A percentile compares a stretch with the other conserved stretches of the same genome.
Evolutionary conservation across 2,888 invertebrate genomes (phyloP).

Genomic region (Phalera bucephala): DNA sequence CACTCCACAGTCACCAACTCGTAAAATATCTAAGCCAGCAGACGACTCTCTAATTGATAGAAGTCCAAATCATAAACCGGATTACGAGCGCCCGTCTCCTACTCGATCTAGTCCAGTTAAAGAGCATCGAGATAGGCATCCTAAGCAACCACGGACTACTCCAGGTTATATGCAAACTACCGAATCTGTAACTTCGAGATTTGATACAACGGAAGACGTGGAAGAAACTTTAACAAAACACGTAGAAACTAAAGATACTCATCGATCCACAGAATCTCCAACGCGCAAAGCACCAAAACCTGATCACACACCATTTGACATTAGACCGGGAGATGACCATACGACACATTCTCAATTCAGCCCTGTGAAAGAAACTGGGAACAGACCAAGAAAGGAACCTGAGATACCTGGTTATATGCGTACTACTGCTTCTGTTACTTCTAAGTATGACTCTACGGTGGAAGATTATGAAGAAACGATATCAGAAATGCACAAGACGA

Average conservation of each 20-base stretch:
- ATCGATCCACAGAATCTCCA: slow-evolving; percentile 2
- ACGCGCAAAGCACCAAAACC: slow-evolving; percentile 2
- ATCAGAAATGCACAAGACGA: slow-evolving; percentile 14
- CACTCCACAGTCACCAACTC: slow-evolving; percentile 10
- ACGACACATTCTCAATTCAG: slow-evolving; percentile 5
- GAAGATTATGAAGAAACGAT: slow-evolving; percentile 23
- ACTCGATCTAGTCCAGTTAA: slow-evolving; percentile 10
- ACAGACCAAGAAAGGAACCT: slow-evolving; percentile 13
- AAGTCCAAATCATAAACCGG: slow-evolving; percentile 11
- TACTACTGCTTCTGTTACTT: slow-evolving; percentile 20
- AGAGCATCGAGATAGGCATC: slow-evolving; percentile 1
- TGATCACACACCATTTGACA: neutral
- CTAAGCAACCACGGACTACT: neutral
- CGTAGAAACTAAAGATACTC: neutral
- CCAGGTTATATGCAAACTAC: slow-evolving; percentile 1
- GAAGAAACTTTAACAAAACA: neutral
- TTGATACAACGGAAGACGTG: slow-evolving; percentile 1
- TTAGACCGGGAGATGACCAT: slow-evolving; percentile 1
- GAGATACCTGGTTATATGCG: slow-evolving; percentile 22
- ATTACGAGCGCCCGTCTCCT: slow-evolving; percentile 9
- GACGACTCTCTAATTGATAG: slow-evolving; percentile 8
- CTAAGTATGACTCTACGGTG: slow-evolving; percentile 22
- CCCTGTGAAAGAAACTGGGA: slow-evolving; percentile 5
- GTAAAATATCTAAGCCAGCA: slow-evolving; percentile 8
- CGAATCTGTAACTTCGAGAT: neutral